Evolutionary conservation across 1,140 invertebrate genomes (phyloP).

Genomic region (Aethina tumida): DNA sequence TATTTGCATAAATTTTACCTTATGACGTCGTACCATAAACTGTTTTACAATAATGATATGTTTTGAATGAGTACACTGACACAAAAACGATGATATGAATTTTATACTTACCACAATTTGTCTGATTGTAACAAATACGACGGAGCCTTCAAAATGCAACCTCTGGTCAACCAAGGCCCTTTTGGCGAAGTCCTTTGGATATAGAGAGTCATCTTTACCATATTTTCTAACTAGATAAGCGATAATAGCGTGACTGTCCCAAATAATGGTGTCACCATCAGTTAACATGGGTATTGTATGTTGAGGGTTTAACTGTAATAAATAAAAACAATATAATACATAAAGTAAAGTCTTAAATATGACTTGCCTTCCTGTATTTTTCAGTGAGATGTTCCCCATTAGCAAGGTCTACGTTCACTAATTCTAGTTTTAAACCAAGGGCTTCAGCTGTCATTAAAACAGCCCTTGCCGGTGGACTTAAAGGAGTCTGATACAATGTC

Average conservation of each 20-base stretch:
- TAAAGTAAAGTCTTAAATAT: constrained; percentile 1
- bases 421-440: constrained; percentile 60
- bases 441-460: constrained; percentile 57
- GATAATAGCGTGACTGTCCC: constrained; percentile 50
- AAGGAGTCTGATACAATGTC: constrained; percentile 35
- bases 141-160: constrained; percentile 37
- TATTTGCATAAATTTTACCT: no score
- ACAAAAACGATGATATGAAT: no score
- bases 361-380: constrained; percentile 7
- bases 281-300: constrained; percentile 57
- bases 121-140: background rate
- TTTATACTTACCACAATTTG: constrained; percentile 12
- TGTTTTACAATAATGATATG: no score
- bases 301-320: constrained; percentile 47
- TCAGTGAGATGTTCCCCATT: constrained; percentile 16
- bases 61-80: no score
- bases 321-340: constrained; percentile 12
- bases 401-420: constrained; percentile 43
- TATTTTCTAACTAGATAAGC: constrained; percentile 48
- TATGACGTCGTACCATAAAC: no score
- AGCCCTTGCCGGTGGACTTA: constrained; percentile 59
- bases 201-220: constrained; percentile 43
- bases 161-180: constrained; percentile 43
- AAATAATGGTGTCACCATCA: constrained; percentile 49
- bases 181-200: constrained; percentile 44